Evolutionary conservation across 1,140 invertebrate genomes (phyloP), one percentile per base, ranked within the genome.

Genomic region (Drosophila virilis): DNA sequence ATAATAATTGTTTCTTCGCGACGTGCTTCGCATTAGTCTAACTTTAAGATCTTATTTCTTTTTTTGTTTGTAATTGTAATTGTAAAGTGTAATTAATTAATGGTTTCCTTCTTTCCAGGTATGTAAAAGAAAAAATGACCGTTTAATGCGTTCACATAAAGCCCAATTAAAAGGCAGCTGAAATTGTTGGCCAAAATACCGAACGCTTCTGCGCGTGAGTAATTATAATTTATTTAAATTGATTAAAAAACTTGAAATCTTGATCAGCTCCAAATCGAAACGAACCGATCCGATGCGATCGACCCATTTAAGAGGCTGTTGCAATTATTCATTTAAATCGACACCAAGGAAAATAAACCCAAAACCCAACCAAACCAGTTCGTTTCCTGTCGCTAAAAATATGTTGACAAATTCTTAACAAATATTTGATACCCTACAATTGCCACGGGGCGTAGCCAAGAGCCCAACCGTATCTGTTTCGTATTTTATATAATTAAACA

Each of bases 201-300:
- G 22, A 58, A 28, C 22, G 22, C 22, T 37, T 37, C 66, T 64
- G 62, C 48, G 73, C 74, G 79, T 88, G 84, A 86, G 83, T 86
- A 88, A 83, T 83, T 89, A 86, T 86, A 86, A 86, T 86, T 88
- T 83, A 86, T 86, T 83, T 86, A 79, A 88, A 86, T 86, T 75
- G 83, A 86, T 85, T 84, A 85, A 28, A 28, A 5, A 5, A 28
- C 22, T 28, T 60, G 71, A 64, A 81, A 81, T 78, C 75, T 76
- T 67, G 59, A 85, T 86, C 76, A 62, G 64, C 74, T 52, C 45
- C 48, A 74, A 45, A 71, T 65, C 64, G 50, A 64, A 59, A n/a
- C 60, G 67, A 77, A 77, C 17, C 50, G 65, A 71, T 77, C 51
- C 42, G 33, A 32, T 40, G 17, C 66, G 60, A 67, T 60, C 71